These are phyloP conservation scores for Morus bassanus DNA, from an alignment of 2,797 vertebrate species.

Conservation along the genomic window DNA sequence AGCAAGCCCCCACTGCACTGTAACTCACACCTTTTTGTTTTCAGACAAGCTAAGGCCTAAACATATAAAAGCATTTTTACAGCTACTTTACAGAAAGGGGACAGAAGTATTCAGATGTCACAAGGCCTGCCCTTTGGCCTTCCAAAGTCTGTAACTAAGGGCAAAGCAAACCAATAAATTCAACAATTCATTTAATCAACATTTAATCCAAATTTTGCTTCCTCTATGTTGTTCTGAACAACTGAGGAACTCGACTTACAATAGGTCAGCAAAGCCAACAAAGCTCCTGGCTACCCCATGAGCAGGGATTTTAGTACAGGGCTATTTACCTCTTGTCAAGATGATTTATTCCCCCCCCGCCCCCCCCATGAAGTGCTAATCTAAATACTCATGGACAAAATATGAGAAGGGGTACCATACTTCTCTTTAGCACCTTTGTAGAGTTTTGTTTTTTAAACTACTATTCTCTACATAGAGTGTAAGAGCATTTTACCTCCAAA, in stretches of 20 bases:
- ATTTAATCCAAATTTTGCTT: neutral
- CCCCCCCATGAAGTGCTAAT: neutral
- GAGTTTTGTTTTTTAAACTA: neutral
- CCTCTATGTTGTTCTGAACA: neutral
- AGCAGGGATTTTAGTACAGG: neutral
- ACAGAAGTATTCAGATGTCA: neutral
- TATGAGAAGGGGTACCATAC: neutral
- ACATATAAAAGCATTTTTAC: neutral
- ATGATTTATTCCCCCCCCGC: neutral
- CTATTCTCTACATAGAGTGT: neutral
- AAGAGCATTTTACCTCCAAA: neutral
- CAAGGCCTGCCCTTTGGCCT: neutral
- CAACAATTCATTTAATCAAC: neutral
- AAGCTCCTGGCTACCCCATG: neutral
- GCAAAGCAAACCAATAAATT: neutral
- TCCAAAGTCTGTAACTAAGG: neutral
- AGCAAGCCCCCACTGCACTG: accelerated
- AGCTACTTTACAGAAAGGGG: neutral
- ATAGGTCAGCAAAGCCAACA: neutral
- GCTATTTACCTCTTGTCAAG: neutral
- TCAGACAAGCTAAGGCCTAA: neutral
- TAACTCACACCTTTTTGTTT: neutral
- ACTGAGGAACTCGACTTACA: neutral
- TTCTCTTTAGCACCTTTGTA: neutral
- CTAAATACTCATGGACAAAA: neutral